phyloP scores from a whole-genome alignment of 2,113 vertebrate species.

The Oreocharis arfaki region DNA sequence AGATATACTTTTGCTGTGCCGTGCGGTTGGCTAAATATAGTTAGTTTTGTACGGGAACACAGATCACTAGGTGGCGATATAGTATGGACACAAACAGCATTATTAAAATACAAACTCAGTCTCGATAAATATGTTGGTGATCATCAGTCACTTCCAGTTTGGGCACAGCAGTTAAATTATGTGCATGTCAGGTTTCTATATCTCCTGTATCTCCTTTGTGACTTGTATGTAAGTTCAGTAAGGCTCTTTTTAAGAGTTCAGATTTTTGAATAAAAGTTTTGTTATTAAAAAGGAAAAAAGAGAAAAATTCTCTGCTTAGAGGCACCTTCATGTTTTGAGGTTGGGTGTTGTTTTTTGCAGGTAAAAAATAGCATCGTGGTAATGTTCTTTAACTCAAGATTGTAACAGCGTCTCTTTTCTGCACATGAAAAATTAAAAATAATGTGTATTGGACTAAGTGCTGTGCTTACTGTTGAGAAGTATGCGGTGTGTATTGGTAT shows the following conservation, averaged over 20 bases:
- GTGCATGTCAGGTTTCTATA: neutral
- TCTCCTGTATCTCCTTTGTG: neutral
- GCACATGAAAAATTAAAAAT: neutral
- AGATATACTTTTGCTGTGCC: neutral
- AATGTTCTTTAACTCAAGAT: neutral
- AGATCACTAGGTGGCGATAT: constrained; percentile 56
- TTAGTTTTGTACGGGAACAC: neutral
- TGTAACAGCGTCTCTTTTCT: neutral
- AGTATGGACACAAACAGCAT: neutral
- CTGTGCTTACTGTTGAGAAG: neutral
- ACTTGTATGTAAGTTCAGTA: neutral
- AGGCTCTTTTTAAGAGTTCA: neutral
- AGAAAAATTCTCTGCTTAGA: neutral
- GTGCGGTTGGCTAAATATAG: neutral
- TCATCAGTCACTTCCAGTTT: neutral
- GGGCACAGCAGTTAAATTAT: neutral
- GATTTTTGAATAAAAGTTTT: neutral
- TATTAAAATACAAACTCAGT: neutral
- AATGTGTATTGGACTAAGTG: neutral
- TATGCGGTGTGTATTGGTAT: neutral
- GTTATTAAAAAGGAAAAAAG: neutral
- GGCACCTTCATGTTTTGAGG: neutral
- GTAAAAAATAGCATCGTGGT: neutral
- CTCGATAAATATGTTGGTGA: neutral
- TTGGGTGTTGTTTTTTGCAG: neutral